Evolutionary conservation across 1,140 invertebrate genomes (phyloP).

Genomic region (Octopus sinensis): DNA sequence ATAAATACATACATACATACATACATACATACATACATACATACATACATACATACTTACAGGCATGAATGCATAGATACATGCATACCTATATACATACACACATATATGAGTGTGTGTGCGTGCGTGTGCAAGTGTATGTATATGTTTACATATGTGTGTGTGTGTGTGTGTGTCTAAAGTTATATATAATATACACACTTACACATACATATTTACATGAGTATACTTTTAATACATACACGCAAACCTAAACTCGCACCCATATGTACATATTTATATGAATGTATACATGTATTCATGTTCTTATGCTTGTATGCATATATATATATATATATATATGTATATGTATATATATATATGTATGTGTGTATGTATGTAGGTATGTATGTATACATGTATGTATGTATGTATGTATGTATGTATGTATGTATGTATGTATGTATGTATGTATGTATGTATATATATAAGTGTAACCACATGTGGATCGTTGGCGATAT

Average conservation of each 20-base stretch:
- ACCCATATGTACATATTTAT: background rate
- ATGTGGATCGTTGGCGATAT: background rate
- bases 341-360: background rate
- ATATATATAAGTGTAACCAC: background rate
- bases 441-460: background rate
- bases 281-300: background rate
- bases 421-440: background rate
- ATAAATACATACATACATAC: background rate
- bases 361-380: background rate
- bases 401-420: background rate
- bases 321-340: slow-evolving; percentile 2
- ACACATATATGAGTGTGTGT: no score
- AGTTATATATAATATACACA: background rate
- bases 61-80: background rate
- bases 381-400: background rate
- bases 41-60: background rate
- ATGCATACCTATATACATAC: background rate
- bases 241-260: no score
- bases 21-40: background rate
- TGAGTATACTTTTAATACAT: no score
- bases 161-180: background rate
- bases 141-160: background rate
- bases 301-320: background rate
- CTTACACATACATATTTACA: background rate
- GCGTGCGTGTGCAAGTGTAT: background rate